phyloP scores from a whole-genome alignment of 2,797 vertebrate genomes.

The Propithecus deckenii region DNA sequence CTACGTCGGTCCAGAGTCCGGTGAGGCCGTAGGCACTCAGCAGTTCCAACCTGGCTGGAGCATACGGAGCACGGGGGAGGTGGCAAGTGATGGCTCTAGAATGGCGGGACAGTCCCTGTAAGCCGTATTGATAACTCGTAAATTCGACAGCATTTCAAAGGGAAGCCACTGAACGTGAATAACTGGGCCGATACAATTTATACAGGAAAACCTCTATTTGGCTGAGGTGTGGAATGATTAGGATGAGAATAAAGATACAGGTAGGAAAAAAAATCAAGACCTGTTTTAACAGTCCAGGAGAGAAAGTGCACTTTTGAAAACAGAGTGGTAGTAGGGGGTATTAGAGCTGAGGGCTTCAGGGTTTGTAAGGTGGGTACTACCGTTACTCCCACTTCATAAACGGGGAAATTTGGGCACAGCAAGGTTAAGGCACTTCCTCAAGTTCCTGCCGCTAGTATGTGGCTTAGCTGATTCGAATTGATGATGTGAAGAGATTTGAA shows the following conservation, averaged over 20 bases:
- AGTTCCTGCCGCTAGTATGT: background rate
- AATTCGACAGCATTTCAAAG: background rate
- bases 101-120: background rate
- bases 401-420: background rate
- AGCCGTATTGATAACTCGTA: background rate
- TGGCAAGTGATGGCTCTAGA: too few relatives aligned
- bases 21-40: background rate
- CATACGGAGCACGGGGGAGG: background rate
- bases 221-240: background rate
- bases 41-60: background rate
- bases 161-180: too few relatives aligned
- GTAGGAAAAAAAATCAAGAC: background rate
- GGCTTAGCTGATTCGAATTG: background rate
- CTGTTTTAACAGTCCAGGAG: background rate
- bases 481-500: background rate
- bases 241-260: background rate
- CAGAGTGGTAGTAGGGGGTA: too few relatives aligned
- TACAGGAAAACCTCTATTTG: background rate
- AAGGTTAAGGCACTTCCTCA: background rate
- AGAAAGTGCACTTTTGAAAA: background rate
- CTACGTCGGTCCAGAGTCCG: background rate
- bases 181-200: accelerated
- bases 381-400: background rate
- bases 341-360: background rate
- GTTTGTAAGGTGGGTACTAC: background rate